These are phyloP conservation scores for Trididemnum clinides DNA, from an alignment of 23 tunicate species.

Conservation along the genomic window DNA sequence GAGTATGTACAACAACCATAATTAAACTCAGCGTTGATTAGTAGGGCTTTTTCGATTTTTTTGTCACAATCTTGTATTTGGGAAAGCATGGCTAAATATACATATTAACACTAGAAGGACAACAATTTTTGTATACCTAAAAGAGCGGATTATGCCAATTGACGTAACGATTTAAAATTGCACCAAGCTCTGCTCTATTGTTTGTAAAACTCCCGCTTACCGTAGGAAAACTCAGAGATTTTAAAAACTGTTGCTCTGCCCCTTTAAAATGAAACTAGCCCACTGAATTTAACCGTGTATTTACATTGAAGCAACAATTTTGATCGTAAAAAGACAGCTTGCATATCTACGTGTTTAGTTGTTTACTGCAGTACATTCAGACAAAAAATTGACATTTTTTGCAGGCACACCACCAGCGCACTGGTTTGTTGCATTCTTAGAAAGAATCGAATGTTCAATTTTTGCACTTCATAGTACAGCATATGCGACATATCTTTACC, in stretches of 20 bases:
- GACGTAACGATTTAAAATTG: constrained; percentile 3
- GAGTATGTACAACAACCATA: too few relatives aligned
- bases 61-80: too few relatives aligned
- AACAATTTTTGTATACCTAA: not conserved
- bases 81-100: too few relatives aligned
- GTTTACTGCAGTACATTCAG: not conserved
- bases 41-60: too few relatives aligned
- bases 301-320: not conserved
- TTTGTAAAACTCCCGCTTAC: not conserved
- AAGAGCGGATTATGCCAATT: not conserved
- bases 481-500: not conserved
- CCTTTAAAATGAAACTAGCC: not conserved
- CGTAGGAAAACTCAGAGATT: not conserved
- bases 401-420: constrained; percentile 24
- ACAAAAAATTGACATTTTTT: not conserved
- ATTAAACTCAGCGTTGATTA: too few relatives aligned
- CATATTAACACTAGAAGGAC: not conserved
- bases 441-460: constrained; percentile 4
- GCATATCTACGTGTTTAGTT: not conserved
- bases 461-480: constrained; percentile 5
- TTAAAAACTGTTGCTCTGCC: not conserved
- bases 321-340: not conserved
- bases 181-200: not conserved
- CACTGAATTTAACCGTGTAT: not conserved
- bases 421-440: constrained; percentile 21